Conservation (phyloP, 2,797 vertebrate genomes). For the Sebastes baramenuke region DNA sequence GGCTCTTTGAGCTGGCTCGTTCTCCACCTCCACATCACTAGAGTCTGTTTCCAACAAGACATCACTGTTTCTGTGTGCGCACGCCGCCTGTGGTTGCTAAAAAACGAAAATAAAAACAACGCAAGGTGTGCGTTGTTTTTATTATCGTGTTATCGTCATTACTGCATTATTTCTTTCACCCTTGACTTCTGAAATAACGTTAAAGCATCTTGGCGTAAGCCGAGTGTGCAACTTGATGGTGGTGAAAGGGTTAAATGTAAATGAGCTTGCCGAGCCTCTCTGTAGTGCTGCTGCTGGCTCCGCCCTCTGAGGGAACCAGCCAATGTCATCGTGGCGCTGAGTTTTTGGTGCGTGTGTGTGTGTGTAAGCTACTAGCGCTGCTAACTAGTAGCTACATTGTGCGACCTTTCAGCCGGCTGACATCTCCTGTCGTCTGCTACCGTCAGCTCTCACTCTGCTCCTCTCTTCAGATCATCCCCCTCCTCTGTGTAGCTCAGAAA, state of each 20-base stretch:
- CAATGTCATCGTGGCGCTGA: conserved; percentile 32
- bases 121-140: no score
- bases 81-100: not conserved
- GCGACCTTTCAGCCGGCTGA: not conserved
- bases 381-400: not conserved
- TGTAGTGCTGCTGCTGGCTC: not conserved
- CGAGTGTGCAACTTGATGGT: not conserved
- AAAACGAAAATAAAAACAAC: not conserved
- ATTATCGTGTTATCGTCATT: no score
- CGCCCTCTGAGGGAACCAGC: conserved; percentile 14
- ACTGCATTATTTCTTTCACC: not conserved
- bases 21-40: no score
- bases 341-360: not conserved
- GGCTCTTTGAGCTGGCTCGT: no score
- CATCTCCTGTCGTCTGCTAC: not conserved
- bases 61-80: not conserved
- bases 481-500: conserved; percentile 41
- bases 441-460: conserved; percentile 7
- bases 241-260: conserved; percentile 67
- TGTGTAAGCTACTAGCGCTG: not conserved
- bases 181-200: not conserved
- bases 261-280: conserved; percentile 61
- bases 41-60: not conserved
- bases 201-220: no score
- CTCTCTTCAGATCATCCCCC: conserved; percentile 1